Evolutionary conservation across 2,888 invertebrate species (phyloP).

Genomic region (Caenorhabditis uteleia): DNA sequence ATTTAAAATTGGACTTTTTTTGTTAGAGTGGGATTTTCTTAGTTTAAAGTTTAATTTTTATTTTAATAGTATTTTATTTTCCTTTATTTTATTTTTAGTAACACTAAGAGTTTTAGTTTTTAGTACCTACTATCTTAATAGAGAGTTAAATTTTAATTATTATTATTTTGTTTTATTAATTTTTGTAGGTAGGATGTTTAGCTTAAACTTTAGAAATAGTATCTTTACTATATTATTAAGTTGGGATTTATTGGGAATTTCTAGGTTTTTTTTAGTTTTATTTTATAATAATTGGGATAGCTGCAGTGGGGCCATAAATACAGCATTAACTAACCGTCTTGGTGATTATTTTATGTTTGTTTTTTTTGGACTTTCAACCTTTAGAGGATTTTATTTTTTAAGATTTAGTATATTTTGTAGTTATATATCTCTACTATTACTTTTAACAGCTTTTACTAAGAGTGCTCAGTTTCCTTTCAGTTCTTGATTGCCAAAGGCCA

Average conservation of each 20-base stretch:
- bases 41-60: slow-evolving; percentile 55
- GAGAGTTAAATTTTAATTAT: slow-evolving; percentile 56
- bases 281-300: slow-evolving; percentile 62
- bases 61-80: slow-evolving; percentile 56
- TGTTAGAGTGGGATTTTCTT: slow-evolving; percentile 53
- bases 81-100: slow-evolving; percentile 56
- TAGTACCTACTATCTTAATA: slow-evolving; percentile 53
- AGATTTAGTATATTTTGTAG: slow-evolving; percentile 50
- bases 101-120: slow-evolving; percentile 52
- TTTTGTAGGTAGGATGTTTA: slow-evolving; percentile 56
- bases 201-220: slow-evolving; percentile 53
- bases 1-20: slow-evolving; percentile 75
- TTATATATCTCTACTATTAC: slow-evolving; percentile 70
- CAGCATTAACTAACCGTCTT: slow-evolving; percentile 79
- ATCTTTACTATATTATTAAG: slow-evolving; percentile 52
- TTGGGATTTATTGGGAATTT: slow-evolving; percentile 54
- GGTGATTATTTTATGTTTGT: slow-evolving; percentile 77
- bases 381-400: slow-evolving; percentile 72
- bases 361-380: slow-evolving; percentile 73
- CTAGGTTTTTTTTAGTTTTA: slow-evolving; percentile 51
- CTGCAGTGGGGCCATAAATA: slow-evolving; percentile 74
- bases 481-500: slow-evolving; percentile 80
- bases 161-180: slow-evolving; percentile 54
- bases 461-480: slow-evolving; percentile 84
- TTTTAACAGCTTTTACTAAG: slow-evolving; percentile 78